Evolutionary conservation across 2,888 invertebrate species (phyloP).

Genomic region (Torymus auratus): DNA sequence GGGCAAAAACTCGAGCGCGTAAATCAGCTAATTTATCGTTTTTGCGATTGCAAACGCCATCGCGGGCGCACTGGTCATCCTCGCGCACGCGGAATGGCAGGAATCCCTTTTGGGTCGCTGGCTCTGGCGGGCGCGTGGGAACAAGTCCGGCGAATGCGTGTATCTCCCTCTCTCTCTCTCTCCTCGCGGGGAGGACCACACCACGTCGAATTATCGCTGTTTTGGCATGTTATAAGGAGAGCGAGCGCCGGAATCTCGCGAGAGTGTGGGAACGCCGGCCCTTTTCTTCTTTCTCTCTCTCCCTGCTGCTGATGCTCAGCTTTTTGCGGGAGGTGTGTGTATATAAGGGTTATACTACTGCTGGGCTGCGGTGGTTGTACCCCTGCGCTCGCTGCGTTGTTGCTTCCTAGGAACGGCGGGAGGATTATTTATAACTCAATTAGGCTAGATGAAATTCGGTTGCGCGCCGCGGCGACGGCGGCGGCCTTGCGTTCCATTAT

Average conservation of each 20-base stretch:
- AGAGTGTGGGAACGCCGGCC: conserved; percentile 72
- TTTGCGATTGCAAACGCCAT: conserved; percentile 69
- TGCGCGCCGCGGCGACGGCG: neutral
- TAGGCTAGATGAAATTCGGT: conserved; percentile 51
- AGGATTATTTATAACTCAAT: conserved; percentile 60
- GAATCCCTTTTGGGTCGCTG: conserved; percentile 65
- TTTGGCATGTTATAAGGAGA: conserved; percentile 75
- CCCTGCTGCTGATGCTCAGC: no score
- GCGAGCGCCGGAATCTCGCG: conserved; percentile 71
- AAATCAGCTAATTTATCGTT: conserved; percentile 76
- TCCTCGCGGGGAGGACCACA: conserved; percentile 68
- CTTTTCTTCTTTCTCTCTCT: conserved; percentile 49
- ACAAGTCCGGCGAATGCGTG: conserved; percentile 67
- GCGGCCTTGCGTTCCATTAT: no score
- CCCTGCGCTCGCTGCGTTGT: neutral
- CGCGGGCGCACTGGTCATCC: no score
- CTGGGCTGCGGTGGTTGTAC: no score
- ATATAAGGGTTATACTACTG: no score
- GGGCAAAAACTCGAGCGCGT: conserved; percentile 61
- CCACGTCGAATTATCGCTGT: conserved; percentile 76
- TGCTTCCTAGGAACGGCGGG: conserved; percentile 36
- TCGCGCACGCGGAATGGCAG: conserved; percentile 68
- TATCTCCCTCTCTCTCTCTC: no score
- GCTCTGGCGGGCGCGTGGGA: conserved; percentile 68
- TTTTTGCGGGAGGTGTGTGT: no score